Evolutionary conservation across 2,888 invertebrate species (phyloP).

Genomic region (Hipparchia semele): DNA sequence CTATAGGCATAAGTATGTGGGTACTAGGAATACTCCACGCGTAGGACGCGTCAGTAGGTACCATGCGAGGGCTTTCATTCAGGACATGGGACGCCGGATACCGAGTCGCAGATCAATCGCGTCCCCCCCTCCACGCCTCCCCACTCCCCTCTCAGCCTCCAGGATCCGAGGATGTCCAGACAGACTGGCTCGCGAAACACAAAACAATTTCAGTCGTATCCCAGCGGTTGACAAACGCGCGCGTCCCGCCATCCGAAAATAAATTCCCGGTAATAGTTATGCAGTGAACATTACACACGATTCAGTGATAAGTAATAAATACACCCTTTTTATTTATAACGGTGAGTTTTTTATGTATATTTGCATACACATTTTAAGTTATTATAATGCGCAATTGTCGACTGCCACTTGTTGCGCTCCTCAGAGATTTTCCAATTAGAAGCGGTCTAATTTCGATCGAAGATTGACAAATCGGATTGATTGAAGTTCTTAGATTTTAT

Average conservation of each 20-base stretch:
- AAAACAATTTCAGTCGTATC: constrained; percentile 58
- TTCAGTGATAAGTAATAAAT: constrained; percentile 51
- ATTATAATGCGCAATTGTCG: background rate
- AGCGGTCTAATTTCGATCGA: background rate
- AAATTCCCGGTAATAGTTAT: constrained; percentile 58
- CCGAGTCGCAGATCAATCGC: constrained; percentile 73
- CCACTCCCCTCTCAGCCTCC: constrained; percentile 40
- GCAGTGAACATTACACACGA: constrained; percentile 57
- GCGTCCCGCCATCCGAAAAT: constrained; percentile 44
- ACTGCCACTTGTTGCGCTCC: constrained; percentile 17
- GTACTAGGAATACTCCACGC: constrained; percentile 26
- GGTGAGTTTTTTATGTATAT: constrained; percentile 27
- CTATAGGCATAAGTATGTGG: background rate
- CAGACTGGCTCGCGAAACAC: constrained; percentile 44
- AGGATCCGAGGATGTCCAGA: constrained; percentile 60
- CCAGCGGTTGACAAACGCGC: constrained; percentile 56
- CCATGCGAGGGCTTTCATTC: constrained; percentile 39
- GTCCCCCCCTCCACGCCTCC: constrained; percentile 49
- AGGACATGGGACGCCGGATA: constrained; percentile 53
- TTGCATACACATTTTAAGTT: constrained; percentile 9
- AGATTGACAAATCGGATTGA: background rate
- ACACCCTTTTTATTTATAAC: constrained; percentile 36
- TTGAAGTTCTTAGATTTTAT: background rate
- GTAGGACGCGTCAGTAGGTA: constrained; percentile 28
- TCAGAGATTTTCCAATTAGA: constrained; percentile 14